A percentile compares a stretch with the other conserved stretches of the same genome.
These are phyloP conservation scores for Rhizoglyphus robini DNA, from an alignment of 1,140 invertebrate species.

Conservation along the genomic window DNA sequence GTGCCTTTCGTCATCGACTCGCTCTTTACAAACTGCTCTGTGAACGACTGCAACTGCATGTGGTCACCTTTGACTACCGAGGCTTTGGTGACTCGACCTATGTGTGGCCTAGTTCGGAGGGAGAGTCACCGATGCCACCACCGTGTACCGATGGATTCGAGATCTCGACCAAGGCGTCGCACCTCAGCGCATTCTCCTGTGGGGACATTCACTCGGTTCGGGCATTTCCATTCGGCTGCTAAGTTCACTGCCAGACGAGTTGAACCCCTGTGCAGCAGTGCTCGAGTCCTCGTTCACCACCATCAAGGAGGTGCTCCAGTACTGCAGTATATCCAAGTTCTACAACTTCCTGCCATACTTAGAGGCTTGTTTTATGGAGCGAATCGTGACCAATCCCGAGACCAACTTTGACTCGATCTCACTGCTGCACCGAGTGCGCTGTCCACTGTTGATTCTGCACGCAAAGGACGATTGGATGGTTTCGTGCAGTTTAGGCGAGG, in stretches of 20 bases:
- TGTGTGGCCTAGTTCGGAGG: constrained; percentile 55
- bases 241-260: constrained; percentile 28
- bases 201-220: constrained; percentile 28
- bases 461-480: constrained; percentile 73
- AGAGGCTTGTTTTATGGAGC: constrained; percentile 50
- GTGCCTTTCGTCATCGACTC: constrained; percentile 58
- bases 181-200: background rate
- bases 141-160: constrained; percentile 69
- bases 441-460: constrained; percentile 70
- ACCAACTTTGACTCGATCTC: constrained; percentile 25
- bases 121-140: constrained; percentile 59
- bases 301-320: constrained; percentile 62
- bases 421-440: constrained; percentile 39
- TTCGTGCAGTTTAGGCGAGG: constrained; percentile 55
- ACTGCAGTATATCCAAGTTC: constrained; percentile 55
- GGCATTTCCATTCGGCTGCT: constrained; percentile 24
- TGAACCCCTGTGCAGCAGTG: constrained; percentile 48
- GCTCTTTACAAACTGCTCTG: constrained; percentile 65
- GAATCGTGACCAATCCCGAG: constrained; percentile 46
- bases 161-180: constrained; percentile 30
- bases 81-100: constrained; percentile 73
- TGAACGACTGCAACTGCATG: constrained; percentile 59
- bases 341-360: constrained; percentile 51
- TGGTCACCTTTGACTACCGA: constrained; percentile 80
- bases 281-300: constrained; percentile 81